Conservation (phyloP, 2,888 invertebrate genomes). For the Drosophila paranaensis region DNA sequence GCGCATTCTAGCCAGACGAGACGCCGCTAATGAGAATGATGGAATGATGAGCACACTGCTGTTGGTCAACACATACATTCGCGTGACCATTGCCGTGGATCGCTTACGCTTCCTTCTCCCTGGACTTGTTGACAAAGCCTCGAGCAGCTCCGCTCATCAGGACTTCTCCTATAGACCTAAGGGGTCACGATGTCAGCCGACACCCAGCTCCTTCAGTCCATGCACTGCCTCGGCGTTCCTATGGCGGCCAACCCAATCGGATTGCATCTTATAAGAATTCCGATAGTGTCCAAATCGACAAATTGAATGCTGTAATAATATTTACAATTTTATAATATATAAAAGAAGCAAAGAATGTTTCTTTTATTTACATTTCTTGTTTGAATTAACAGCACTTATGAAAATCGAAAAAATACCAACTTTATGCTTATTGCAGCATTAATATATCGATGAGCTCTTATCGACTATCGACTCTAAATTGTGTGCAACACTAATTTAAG, state of each 20-base stretch:
- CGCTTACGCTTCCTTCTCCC: slow-evolving; percentile 92
- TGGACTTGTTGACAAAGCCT: slow-evolving; percentile 86
- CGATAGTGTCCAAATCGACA: too few species aligned
- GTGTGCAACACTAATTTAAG: not conserved
- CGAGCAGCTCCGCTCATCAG: slow-evolving; percentile 89
- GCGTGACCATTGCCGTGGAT: slow-evolving; percentile 93
- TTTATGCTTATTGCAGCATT: too few species aligned
- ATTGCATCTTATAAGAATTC: slow-evolving; percentile 85
- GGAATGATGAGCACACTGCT: slow-evolving; percentile 94
- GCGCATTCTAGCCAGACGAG: slow-evolving; percentile 94
- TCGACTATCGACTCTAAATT: not conserved
- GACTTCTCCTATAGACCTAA: slow-evolving; percentile 95
- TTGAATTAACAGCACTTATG: not conserved
- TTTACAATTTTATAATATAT: too few species aligned
- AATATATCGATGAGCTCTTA: not conserved
- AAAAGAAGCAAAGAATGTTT: too few species aligned
- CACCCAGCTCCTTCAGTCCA: slow-evolving; percentile 93
- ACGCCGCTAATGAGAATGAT: slow-evolving; percentile 88
- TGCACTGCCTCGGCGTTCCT: slow-evolving; percentile 96
- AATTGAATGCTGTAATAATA: too few species aligned
- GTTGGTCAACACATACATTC: slow-evolving; percentile 93
- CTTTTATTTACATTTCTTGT: not conserved
- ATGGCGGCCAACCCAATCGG: slow-evolving; percentile 99
- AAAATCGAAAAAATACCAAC: not conserved
- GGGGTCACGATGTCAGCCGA: slow-evolving; percentile 98